Conservation (phyloP, 2,888 invertebrate species). For the Drosophila mettleri region DNA sequence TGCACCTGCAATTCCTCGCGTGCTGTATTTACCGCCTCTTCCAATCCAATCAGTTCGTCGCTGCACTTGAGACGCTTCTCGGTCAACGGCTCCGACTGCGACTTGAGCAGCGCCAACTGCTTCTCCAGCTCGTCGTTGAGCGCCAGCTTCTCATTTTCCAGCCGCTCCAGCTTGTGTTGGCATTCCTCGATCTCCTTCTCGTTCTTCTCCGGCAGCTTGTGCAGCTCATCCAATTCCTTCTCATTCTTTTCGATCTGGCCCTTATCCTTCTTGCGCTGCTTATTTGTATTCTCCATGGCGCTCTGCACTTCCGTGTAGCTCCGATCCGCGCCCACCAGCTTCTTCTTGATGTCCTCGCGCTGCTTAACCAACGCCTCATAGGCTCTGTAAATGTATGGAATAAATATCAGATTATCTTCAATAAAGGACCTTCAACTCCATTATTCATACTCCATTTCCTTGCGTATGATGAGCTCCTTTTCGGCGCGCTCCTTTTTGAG, state of each 20-base stretch:
- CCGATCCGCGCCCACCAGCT: conserved; percentile 88
- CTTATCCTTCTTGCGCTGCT: conserved; percentile 91
- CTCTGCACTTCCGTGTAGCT: conserved; percentile 89
- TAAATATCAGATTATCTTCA: neutral
- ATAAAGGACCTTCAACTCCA: conserved; percentile 32
- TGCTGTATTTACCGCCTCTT: conserved; percentile 89
- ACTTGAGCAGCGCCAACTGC: conserved; percentile 86
- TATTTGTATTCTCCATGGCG: conserved; percentile 89
- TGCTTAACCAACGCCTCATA: conserved; percentile 87
- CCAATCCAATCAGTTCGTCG: conserved; percentile 88
- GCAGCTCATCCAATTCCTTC: conserved; percentile 88
- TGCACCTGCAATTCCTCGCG: conserved; percentile 87
- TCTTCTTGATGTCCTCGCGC: conserved; percentile 87
- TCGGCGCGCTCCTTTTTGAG: conserved; percentile 85
- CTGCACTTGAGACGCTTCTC: conserved; percentile 87
- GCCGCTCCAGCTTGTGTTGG: conserved; percentile 86
- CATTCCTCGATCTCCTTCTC: conserved; percentile 89
- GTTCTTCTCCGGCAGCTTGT: conserved; percentile 90
- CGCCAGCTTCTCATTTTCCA: conserved; percentile 86
- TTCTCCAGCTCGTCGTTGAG: conserved; percentile 88
- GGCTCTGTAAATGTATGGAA: conserved; percentile 85
- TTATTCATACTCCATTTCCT: conserved; percentile 81
- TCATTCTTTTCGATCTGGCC: conserved; percentile 88
- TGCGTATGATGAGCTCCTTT: conserved; percentile 83
- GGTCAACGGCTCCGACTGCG: conserved; percentile 86